Percentiles rank a stretch among this genome's conserved stretches.
These are phyloP conservation scores for Aphodius granarius DNA, from an alignment of 2,888 invertebrate species.

Conservation along the genomic window DNA sequence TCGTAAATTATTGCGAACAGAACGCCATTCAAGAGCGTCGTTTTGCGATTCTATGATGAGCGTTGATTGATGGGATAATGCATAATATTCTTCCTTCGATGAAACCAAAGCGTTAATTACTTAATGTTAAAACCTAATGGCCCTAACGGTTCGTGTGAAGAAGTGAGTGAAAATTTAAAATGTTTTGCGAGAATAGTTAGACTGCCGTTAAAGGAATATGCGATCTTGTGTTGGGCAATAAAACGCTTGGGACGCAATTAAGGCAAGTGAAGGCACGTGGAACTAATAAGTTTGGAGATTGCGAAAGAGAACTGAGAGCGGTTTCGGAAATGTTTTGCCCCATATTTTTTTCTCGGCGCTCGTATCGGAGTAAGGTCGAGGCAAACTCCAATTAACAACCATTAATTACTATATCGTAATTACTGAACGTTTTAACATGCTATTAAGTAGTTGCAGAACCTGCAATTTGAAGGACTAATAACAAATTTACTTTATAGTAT, in stretches of 20 bases:
- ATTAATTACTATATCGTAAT: background rate
- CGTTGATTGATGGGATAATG: background rate
- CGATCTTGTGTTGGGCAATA: background rate
- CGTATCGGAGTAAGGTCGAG: background rate
- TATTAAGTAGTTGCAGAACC: background rate
- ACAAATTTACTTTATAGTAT: background rate
- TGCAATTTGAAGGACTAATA: background rate
- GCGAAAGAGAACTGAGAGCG: background rate
- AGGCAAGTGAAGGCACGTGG: background rate
- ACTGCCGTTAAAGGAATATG: background rate
- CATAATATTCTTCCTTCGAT: background rate
- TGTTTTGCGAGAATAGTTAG: background rate
- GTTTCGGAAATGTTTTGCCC: background rate
- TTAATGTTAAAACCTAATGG: background rate
- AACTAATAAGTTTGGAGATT: background rate
- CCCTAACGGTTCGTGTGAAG: background rate
- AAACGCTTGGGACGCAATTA: background rate
- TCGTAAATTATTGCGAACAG: background rate
- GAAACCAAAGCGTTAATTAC: background rate
- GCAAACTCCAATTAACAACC: background rate
- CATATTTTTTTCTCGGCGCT: background rate
- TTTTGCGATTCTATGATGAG: background rate
- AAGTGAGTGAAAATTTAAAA: background rate
- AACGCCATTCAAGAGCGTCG: background rate
- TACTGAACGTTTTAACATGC: background rate